phyloP scores from a whole-genome alignment of 2,113 vertebrate species.

The Noctilio leporinus region DNA sequence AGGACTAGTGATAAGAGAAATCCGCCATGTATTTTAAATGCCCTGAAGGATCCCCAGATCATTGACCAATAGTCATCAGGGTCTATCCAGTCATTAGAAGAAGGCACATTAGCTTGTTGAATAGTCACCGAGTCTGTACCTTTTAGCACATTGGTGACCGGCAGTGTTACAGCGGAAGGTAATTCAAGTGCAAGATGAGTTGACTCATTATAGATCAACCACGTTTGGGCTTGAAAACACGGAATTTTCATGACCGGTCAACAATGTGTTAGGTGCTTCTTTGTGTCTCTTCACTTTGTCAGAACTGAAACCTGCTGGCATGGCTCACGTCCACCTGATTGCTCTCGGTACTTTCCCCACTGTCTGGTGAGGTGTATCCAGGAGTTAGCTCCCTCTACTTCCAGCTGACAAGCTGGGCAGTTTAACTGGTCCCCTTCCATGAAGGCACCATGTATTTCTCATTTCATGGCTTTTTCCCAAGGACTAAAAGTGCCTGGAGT shows the following conservation, averaged over 20 bases:
- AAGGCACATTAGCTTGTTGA: neutral
- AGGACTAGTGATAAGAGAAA: neutral
- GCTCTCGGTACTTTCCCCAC: neutral
- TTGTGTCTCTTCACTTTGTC: neutral
- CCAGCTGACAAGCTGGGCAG: neutral
- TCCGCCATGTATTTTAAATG: neutral
- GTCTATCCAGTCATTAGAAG: neutral
- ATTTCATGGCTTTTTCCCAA: too few species aligned
- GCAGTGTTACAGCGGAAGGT: too few species aligned
- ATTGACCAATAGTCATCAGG: neutral
- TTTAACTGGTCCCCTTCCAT: neutral
- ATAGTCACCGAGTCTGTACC: neutral
- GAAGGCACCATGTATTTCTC: neutral
- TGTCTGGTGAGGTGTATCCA: neutral
- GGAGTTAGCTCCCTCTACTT: neutral
- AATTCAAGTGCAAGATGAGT: too few species aligned
- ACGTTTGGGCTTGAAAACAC: too few species aligned
- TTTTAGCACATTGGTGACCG: too few species aligned
- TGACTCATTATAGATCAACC: too few species aligned
- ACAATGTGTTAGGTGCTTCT: too few species aligned
- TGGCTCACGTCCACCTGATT: neutral
- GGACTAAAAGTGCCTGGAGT: too few species aligned
- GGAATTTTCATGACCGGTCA: too few species aligned
- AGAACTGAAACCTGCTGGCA: neutral
- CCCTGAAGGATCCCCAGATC: neutral